phyloP scores from a whole-genome alignment of 2,888 invertebrate species.

The Drosophila eohydei region DNA sequence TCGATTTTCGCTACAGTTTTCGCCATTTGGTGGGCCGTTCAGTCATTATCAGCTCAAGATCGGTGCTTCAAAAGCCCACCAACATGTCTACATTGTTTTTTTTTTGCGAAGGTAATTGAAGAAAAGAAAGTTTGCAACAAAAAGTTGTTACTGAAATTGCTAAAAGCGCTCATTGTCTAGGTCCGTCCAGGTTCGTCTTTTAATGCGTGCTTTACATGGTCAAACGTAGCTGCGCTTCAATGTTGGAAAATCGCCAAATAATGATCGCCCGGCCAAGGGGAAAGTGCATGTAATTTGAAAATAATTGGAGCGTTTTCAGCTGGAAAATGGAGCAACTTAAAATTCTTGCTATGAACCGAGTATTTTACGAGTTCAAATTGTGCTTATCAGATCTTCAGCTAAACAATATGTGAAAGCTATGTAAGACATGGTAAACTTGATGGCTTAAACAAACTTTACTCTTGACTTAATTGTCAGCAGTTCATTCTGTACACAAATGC shows the following conservation, averaged over 20 bases:
- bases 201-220: conserved; percentile 50
- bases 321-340: conserved; percentile 24
- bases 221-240: conserved; percentile 33
- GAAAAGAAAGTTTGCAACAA: conserved; percentile 65
- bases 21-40: conserved; percentile 20
- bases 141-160: conserved; percentile 37
- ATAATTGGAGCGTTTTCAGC: conserved; percentile 47
- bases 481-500: neutral
- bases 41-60: conserved; percentile 31
- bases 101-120: conserved; percentile 49
- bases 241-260: conserved; percentile 40
- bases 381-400: conserved; percentile 1
- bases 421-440: neutral
- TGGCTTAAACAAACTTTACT: neutral
- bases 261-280: conserved; percentile 21
- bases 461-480: neutral
- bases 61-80: conserved; percentile 24
- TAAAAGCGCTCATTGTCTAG: conserved; percentile 52
- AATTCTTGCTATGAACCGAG: neutral
- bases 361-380: neutral
- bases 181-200: conserved; percentile 16
- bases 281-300: conserved; percentile 58
- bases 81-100: conserved; percentile 28
- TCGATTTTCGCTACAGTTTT: conserved; percentile 40
- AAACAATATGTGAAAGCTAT: conserved; percentile 3